Base-by-base conservation (phyloP, 2,888 invertebrate genomes). In the Anoncus sp. region DNA sequence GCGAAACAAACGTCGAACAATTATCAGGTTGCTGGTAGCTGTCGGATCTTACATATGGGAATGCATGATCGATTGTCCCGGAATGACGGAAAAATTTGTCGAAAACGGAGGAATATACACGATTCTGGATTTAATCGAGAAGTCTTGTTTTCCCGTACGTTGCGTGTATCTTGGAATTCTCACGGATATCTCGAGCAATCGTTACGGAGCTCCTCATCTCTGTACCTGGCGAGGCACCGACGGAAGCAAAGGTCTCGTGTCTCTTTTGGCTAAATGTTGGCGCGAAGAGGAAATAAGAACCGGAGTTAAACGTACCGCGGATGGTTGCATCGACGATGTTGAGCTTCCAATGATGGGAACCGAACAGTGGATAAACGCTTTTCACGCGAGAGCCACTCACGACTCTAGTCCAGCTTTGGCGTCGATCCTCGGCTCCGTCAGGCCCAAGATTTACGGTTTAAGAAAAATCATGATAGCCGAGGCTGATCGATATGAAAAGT, bases 401-500 rank as follows among this genome's bases (percentile, higher is more conserved):
- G 80, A 85, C 6, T 87, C 83, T 16, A 91, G 90, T 78, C 91
- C 91, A 6, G 84, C 91, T 3, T 83, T 91, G 24, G 84, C 87
- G 2, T 92, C 92, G 55, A 86, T 92, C 80, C 81, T 92, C 6
- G 90, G 90, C 3, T 92, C 92, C 49, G 89, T 89, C 31, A 85
- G 92, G 80, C 92, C 92, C 0, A 93, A 92, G 86, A 90, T 93
- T 65, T 92, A 92, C 79, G 89, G 91, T 12, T 87, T 93, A 59
- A 74, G 91, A 12, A 89, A 91, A 80, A 85, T 92, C 7, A 82
- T 92, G 6, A 83, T 85, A 14, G 82, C 87, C 38, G 89, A 91
- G 69, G 66, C 79, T n/a, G 87, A 90, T 1, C 86, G 82, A 45
- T 88, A 90, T 12, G 82, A 90, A 53, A 81, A 87, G 16, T 88